Conservation (phyloP, 92 coral and sea anemone genomes). For the Pocillopora meandrina region DNA sequence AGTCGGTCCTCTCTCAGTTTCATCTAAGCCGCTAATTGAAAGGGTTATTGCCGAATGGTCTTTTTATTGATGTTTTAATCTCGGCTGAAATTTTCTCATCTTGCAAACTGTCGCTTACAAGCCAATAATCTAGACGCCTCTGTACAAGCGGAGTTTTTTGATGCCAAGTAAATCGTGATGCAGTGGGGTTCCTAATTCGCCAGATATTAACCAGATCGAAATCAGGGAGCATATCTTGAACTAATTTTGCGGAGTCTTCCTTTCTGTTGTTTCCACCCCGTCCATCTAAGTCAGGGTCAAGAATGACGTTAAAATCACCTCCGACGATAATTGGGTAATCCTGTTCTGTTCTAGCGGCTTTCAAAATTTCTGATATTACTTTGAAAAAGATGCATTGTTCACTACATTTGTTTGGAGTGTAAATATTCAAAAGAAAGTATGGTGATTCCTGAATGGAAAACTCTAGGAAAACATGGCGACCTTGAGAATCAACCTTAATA, state of each 20-base stretch:
- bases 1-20: too few relatives aligned
- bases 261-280: background rate
- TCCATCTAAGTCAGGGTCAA: conserved; percentile 24
- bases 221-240: conserved; percentile 17
- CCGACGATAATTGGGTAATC: conserved; percentile 35
- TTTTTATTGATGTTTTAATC: too few relatives aligned
- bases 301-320: conserved; percentile 36
- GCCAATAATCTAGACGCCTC: conserved; percentile 32
- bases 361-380: background rate
- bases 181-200: conserved; percentile 10
- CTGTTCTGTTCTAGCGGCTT: background rate
- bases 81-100: background rate
- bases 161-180: conserved; percentile 27
- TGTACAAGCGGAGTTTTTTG: conserved; percentile 31
- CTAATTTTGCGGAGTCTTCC: conserved; percentile 25
- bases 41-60: too few relatives aligned
- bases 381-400: conserved; percentile 26
- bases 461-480: background rate
- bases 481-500: too few relatives aligned
- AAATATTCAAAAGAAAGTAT: conserved; percentile 17
- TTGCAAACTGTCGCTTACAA: conserved; percentile 16
- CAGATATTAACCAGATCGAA: conserved; percentile 30
- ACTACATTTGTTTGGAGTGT: conserved; percentile 22
- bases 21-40: too few relatives aligned
- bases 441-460: conserved; percentile 7